Conservation (phyloP, 2,113 vertebrate genomes). For the Muntiacus reevesi region DNA sequence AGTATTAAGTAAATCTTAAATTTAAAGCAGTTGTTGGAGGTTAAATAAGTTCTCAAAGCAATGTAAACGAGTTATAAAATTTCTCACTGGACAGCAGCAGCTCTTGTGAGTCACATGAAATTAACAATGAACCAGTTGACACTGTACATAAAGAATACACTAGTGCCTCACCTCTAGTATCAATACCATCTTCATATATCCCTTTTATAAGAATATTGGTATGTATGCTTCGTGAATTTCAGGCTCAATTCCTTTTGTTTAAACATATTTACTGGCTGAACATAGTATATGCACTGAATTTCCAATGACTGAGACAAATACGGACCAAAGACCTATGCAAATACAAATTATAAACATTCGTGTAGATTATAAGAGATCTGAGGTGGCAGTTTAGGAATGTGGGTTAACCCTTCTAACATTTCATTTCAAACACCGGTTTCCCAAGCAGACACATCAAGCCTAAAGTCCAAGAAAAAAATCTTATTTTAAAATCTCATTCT, state of each 20-base stretch:
- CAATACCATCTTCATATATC: neutral
- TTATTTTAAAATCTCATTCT: constrained; percentile 54
- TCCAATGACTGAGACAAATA: constrained; percentile 49
- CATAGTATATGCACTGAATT: neutral
- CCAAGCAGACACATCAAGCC: neutral
- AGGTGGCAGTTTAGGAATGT: neutral
- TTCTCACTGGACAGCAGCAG: constrained; percentile 42
- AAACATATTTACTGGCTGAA: constrained; percentile 43
- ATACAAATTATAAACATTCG: constrained; percentile 42
- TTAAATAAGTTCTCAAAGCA: constrained; percentile 48
- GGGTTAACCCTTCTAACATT: constrained; percentile 12
- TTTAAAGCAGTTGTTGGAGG: constrained; percentile 57
- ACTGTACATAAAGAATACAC: neutral
- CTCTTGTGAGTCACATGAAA: constrained; percentile 20
- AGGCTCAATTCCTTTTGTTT: constrained; percentile 39
- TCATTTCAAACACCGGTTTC: constrained; percentile 47
- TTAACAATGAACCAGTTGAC: neutral
- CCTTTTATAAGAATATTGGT: neutral
- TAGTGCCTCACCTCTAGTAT: neutral
- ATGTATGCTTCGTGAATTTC: constrained; percentile 16
- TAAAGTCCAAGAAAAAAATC: constrained; percentile 56
- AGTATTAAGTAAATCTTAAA: constrained; percentile 37
- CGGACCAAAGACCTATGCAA: neutral
- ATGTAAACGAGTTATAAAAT: constrained; percentile 59
- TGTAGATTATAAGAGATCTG: neutral